Percentiles rank a stretch among this genome's conserved stretches.
Conservation (phyloP, 2,113 vertebrate genomes). For the Tragulus kanchil region DNA sequence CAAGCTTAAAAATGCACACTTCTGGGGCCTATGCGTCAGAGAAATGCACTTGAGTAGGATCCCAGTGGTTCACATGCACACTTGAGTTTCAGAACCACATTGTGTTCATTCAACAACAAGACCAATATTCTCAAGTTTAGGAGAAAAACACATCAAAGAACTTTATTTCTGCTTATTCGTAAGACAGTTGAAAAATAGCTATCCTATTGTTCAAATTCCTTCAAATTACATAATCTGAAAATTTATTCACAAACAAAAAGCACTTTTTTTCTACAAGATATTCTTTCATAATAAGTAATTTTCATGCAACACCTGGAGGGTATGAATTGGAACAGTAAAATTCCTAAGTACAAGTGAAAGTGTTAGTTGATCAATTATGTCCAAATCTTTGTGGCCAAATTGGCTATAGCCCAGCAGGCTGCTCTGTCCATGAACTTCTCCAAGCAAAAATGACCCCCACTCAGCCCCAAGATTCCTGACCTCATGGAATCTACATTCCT, state of each 20-base stretch:
- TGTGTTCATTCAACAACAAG: background rate
- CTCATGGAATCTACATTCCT: background rate
- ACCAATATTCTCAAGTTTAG: background rate
- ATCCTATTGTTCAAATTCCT: background rate
- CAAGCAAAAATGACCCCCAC: background rate
- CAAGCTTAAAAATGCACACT: background rate
- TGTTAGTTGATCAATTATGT: background rate
- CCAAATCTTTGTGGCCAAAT: background rate
- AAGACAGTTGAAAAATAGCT: conserved; percentile 8
- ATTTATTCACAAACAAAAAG: background rate
- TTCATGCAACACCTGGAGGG: background rate
- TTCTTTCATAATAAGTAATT: background rate
- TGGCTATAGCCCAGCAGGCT: background rate
- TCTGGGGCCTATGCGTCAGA: background rate
- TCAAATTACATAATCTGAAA: background rate
- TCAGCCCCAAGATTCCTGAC: background rate
- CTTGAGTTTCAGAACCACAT: background rate
- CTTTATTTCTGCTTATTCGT: background rate
- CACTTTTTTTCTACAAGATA: background rate
- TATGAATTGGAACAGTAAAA: background rate
- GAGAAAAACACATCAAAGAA: background rate
- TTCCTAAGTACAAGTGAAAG: background rate
- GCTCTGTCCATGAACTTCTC: background rate
- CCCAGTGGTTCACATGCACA: rapidly evolving
- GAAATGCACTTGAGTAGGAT: background rate